Evolutionary conservation across 2,888 invertebrate species (phyloP).

Genomic region (Eupsilia transversa): DNA sequence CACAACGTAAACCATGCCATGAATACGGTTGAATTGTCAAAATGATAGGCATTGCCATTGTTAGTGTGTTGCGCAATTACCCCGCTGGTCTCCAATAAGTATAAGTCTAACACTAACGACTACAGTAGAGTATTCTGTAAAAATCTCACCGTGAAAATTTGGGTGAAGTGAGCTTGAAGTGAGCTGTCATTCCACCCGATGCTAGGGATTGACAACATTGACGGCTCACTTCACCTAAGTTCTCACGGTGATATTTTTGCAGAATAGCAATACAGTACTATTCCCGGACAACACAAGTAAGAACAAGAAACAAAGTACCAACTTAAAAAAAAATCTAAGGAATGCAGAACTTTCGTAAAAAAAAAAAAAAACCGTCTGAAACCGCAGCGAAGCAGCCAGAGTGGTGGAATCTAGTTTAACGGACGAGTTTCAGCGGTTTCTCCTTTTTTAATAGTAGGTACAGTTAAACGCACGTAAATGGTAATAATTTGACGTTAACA

Average conservation of each 20-base stretch:
- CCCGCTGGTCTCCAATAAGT: background rate
- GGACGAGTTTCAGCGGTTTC: slow-evolving; percentile 47
- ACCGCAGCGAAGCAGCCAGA: slow-evolving; percentile 27
- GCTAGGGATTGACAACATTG: no score
- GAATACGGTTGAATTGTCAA: background rate
- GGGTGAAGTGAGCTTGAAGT: no score
- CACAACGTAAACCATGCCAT: background rate
- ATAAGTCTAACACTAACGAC: background rate
- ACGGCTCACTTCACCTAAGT: no score
- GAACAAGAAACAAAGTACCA: slow-evolving; percentile 6
- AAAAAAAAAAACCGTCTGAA: slow-evolving; percentile 8
- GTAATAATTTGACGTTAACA: background rate
- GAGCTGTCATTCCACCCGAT: no score
- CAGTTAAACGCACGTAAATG: background rate
- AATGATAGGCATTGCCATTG: background rate
- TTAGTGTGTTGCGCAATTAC: background rate
- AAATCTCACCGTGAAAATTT: no score
- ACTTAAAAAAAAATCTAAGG: slow-evolving; percentile 2
- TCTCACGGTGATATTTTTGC: no score
- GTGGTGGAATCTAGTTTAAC: slow-evolving; percentile 44
- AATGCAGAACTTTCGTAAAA: slow-evolving; percentile 26
- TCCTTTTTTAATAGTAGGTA: slow-evolving; percentile 30
- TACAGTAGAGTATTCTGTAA: no score
- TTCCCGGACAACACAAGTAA: background rate
- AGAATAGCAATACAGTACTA: no score